Percentiles rank a stretch among this genome's conserved stretches.
Evolutionary conservation across 2,888 invertebrate genomes (phyloP).

Genomic region (Acanthosoma haemorrhoidale): DNA sequence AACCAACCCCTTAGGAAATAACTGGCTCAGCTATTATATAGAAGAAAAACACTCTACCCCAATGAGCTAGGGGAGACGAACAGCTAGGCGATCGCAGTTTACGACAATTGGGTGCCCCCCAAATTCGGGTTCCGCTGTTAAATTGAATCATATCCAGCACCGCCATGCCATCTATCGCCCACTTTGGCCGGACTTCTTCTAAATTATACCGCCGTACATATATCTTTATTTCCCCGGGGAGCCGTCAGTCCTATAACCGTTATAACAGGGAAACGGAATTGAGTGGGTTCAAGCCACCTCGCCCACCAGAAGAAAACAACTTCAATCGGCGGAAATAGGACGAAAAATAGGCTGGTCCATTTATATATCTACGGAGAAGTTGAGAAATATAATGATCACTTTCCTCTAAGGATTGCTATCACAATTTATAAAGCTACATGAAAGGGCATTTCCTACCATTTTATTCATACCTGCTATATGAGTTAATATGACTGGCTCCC

Average conservation of each 20-base stretch:
- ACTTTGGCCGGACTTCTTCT: neutral
- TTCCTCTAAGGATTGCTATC: too few relatives aligned
- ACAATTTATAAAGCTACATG: too few relatives aligned
- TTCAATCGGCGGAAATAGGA: neutral
- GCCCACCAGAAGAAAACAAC: neutral
- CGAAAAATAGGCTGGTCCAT: neutral
- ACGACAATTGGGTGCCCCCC: neutral
- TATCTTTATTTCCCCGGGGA: neutral
- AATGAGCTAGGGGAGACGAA: too few relatives aligned
- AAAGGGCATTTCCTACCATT: too few relatives aligned
- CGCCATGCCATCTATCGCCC: neutral
- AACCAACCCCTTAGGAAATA: too few relatives aligned
- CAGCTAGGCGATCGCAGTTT: neutral
- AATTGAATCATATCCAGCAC: conserved; percentile 2
- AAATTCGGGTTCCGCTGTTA: neutral
- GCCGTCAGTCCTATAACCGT: neutral
- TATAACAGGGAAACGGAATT: conserved; percentile 3
- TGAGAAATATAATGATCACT: too few relatives aligned
- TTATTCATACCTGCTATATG: too few relatives aligned
- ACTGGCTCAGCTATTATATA: too few relatives aligned
- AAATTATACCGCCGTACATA: neutral
- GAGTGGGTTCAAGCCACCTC: neutral
- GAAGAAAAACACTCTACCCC: too few relatives aligned
- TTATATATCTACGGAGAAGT: too few relatives aligned
- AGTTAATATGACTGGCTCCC: too few relatives aligned